phyloP scores from a whole-genome alignment of 64 coral and sea anemone species.

The Acropora yongei region DNA sequence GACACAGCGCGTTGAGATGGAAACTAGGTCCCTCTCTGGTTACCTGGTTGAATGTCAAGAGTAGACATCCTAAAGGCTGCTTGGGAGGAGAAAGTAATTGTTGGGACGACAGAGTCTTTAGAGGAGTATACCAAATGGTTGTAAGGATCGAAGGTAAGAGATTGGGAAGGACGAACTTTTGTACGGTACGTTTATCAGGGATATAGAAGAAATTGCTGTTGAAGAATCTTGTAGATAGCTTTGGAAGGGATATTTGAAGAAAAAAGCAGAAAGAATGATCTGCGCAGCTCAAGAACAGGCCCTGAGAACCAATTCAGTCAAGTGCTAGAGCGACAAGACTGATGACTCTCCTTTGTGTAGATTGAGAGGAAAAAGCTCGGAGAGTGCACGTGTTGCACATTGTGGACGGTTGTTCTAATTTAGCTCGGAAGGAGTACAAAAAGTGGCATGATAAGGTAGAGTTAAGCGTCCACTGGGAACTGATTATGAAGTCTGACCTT shows the following conservation, averaged over 20 bases:
- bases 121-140: background rate
- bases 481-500: constrained; percentile 9
- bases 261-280: constrained; percentile 32
- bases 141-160: background rate
- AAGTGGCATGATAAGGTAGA: constrained; percentile 38
- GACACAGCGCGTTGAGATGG: background rate
- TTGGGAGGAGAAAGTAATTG: background rate
- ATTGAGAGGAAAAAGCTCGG: constrained; percentile 20
- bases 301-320: constrained; percentile 34
- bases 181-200: constrained; percentile 22
- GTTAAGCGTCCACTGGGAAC: constrained; percentile 25
- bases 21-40: background rate
- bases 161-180: constrained; percentile 24
- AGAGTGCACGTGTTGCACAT: constrained; percentile 22
- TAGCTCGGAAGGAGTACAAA: constrained; percentile 52
- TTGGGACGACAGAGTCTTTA: background rate
- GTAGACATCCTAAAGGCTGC: constrained; percentile 5
- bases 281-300: constrained; percentile 61
- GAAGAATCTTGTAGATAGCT: constrained; percentile 44
- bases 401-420: constrained; percentile 12
- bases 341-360: background rate
- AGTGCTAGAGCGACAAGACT: constrained; percentile 5
- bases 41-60: constrained; percentile 11
- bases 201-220: constrained; percentile 2
- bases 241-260: constrained; percentile 8